These are phyloP conservation scores for Natator depressus DNA, from an alignment of 2,113 vertebrate genomes.

Conservation along the genomic window DNA sequence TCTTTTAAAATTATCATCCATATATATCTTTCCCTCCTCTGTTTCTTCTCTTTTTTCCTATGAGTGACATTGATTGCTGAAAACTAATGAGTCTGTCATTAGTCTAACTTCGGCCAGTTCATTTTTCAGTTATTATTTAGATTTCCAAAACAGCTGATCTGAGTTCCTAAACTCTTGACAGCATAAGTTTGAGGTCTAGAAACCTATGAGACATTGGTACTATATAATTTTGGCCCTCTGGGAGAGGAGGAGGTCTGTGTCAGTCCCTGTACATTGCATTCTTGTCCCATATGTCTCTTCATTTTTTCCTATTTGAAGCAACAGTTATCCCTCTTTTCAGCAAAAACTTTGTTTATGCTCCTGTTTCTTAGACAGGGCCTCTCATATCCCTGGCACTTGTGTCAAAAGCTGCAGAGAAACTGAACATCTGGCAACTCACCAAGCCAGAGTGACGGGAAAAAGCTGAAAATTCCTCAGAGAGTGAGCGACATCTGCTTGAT, in stretches of 20 bases:
- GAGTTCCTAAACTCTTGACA: not conserved
- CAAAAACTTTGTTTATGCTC: not conserved
- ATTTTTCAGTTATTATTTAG: constrained; percentile 26
- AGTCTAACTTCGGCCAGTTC: not conserved
- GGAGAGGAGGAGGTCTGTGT: not conserved
- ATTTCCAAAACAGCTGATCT: constrained; percentile 20
- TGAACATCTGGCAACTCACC: constrained; percentile 73
- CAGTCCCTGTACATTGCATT: not conserved
- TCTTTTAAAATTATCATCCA: constrained; percentile 22
- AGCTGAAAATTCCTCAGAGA: constrained; percentile 68
- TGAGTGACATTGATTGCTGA: constrained; percentile 9
- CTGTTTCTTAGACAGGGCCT: not conserved
- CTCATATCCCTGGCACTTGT: constrained; percentile 37
- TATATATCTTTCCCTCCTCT: constrained; percentile 20
- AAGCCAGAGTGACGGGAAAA: constrained; percentile 70
- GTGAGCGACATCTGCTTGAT: constrained; percentile 76
- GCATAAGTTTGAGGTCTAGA: not conserved
- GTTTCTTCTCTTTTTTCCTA: not conserved
- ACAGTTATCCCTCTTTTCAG: not conserved
- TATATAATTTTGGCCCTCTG: not conserved
- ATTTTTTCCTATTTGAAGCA: not conserved
- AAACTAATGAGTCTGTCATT: not conserved
- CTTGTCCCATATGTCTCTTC: not conserved
- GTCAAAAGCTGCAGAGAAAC: constrained; percentile 37
- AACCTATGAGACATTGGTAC: not conserved